Percentiles rank a stretch among this genome's conserved stretches.
These are phyloP conservation scores for Nymphalis urticae DNA, from an alignment of 2,888 invertebrate genomes.

Conservation along the genomic window DNA sequence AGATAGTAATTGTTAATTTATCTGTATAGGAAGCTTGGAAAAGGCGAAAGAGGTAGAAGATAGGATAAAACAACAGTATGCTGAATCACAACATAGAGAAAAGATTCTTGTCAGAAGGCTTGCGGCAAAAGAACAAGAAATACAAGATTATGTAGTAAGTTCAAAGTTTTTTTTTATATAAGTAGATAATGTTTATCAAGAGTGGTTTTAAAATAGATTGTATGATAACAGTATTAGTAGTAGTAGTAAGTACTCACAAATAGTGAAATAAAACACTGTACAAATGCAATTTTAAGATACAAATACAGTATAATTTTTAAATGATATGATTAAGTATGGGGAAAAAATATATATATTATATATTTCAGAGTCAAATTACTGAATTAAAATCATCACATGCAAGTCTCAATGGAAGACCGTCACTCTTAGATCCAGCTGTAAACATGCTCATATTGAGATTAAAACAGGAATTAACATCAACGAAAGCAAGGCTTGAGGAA, in stretches of 20 bases:
- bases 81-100: constrained; percentile 94
- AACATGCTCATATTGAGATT: constrained; percentile 95
- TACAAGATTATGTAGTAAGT: constrained; percentile 96
- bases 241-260: no score
- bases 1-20: constrained; percentile 8
- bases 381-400: constrained; percentile 95
- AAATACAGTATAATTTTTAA: no score
- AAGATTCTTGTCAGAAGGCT: constrained; percentile 95
- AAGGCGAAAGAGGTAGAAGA: constrained; percentile 89
- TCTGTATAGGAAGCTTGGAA: constrained; percentile 84
- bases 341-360: background rate
- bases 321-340: background rate
- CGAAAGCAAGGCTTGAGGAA: constrained; percentile 95
- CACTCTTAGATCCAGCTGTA: constrained; percentile 95
- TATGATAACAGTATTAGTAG: no score
- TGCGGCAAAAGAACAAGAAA: constrained; percentile 97
- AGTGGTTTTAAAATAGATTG: no score
- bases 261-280: no score
- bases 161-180: constrained; percentile 10
- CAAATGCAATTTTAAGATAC: no score
- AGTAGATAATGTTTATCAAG: background rate
- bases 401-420: constrained; percentile 87
- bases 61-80: constrained; percentile 89
- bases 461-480: constrained; percentile 93
- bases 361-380: constrained; percentile 91